These are phyloP conservation scores for Papilio glaucus DNA, from an alignment of 1,140 invertebrate genomes.

Conservation along the genomic window DNA sequence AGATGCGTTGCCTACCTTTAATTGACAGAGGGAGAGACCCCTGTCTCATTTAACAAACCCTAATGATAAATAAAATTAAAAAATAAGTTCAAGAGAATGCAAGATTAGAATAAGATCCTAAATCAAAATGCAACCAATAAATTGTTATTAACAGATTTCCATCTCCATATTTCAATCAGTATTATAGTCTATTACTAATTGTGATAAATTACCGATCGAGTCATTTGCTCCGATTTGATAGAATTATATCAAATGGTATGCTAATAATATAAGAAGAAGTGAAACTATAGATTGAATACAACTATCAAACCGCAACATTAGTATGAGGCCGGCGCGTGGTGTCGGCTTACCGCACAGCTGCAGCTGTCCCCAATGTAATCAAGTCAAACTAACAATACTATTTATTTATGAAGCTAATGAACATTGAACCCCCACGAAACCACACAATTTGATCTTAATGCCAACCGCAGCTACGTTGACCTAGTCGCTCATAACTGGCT, in stretches of 20 bases:
- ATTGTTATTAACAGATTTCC: no score
- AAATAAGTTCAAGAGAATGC: no score
- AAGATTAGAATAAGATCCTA: no score
- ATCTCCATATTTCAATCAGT: not conserved
- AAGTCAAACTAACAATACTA: slow-evolving; percentile 23
- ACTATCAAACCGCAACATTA: slow-evolving; percentile 1
- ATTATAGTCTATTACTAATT: no score
- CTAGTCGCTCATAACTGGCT: not conserved
- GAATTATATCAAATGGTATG: not conserved
- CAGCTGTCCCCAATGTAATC: slow-evolving; percentile 30
- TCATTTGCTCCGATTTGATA: not conserved
- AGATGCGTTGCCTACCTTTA: no score
- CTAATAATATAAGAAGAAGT: not conserved
- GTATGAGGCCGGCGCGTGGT: slow-evolving; percentile 10
- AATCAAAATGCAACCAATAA: no score
- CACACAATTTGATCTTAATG: slow-evolving; percentile 22
- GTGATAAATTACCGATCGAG: not conserved
- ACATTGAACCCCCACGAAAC: slow-evolving; percentile 28
- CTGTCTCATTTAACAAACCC: no score
- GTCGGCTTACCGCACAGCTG: slow-evolving; percentile 13
- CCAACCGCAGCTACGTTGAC: slow-evolving; percentile 4
- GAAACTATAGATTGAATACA: not conserved
- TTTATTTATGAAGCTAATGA: slow-evolving; percentile 33
- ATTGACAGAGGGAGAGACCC: no score
- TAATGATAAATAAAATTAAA: no score